A percentile compares a stretch with the other conserved stretches of the same genome.
phyloP scores from a whole-genome alignment of 2,888 invertebrate genomes.

The Caprella mutica region DNA sequence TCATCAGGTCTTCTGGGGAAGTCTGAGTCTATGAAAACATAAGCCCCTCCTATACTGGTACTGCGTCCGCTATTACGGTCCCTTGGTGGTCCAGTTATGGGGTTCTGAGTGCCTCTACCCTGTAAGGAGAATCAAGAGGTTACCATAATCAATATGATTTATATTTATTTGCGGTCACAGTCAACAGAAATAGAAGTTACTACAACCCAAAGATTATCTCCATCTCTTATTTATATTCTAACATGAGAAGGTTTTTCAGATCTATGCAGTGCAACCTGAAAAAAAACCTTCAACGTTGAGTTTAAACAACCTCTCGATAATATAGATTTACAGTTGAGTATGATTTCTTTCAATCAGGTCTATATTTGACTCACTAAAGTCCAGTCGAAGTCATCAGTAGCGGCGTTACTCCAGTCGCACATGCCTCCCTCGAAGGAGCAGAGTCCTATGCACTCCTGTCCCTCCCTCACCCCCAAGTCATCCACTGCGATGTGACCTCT shows the following conservation, averaged over 20 bases:
- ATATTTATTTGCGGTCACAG: too few relatives aligned
- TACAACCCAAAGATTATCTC: too few relatives aligned
- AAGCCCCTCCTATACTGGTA: slow-evolving; percentile 46
- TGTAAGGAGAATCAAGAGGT: background rate
- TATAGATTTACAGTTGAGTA: too few relatives aligned
- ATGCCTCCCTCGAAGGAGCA: slow-evolving; percentile 50
- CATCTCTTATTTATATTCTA: too few relatives aligned
- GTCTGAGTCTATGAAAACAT: slow-evolving; percentile 49
- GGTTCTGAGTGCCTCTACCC: slow-evolving; percentile 48
- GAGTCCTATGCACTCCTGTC: slow-evolving; percentile 37
- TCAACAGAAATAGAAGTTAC: too few relatives aligned
- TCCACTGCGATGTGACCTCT: slow-evolving; percentile 49
- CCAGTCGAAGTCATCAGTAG: slow-evolving; percentile 49
- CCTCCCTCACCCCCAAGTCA: slow-evolving; percentile 43
- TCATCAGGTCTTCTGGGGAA: slow-evolving; percentile 49
- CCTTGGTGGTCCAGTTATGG: slow-evolving; percentile 49
- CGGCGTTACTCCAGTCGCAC: slow-evolving; percentile 49
- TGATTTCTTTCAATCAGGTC: background rate
- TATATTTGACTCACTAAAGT: slow-evolving; percentile 38
- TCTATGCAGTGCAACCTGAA: background rate
- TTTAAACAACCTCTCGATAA: background rate
- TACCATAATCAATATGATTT: background rate
- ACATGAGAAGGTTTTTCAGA: too few relatives aligned
- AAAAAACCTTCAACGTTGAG: background rate
- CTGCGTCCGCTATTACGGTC: slow-evolving; percentile 46